These are phyloP conservation scores for Hycleus phaleratus DNA, from an alignment of 1,140 invertebrate species.

Conservation along the genomic window DNA sequence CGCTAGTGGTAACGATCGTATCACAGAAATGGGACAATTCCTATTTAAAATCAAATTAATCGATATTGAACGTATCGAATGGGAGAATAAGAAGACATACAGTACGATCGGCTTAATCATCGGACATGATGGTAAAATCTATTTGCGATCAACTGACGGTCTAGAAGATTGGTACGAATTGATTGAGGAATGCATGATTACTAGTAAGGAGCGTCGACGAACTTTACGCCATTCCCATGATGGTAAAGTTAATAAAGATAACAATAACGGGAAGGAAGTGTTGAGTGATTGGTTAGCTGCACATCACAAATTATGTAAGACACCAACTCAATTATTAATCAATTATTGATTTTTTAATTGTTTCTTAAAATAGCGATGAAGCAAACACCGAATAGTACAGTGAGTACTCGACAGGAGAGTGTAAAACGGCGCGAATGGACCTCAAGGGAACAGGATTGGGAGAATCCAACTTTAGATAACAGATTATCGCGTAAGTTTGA, in stretches of 20 bases:
- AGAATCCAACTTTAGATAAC: slow-evolving; percentile 32
- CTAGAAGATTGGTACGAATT: slow-evolving; percentile 56
- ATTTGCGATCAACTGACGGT: slow-evolving; percentile 47
- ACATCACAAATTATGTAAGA: slow-evolving; percentile 39
- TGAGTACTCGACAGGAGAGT: slow-evolving; percentile 27
- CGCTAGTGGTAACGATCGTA: slow-evolving; percentile 50
- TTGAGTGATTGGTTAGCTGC: slow-evolving; percentile 47
- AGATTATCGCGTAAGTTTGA: slow-evolving; percentile 34
- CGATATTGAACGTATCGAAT: slow-evolving; percentile 57
- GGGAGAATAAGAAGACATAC: slow-evolving; percentile 54
- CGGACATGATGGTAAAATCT: slow-evolving; percentile 47
- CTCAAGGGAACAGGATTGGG: slow-evolving; percentile 31
- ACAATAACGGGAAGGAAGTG: slow-evolving; percentile 37
- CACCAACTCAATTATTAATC: background rate
- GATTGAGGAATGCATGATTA: slow-evolving; percentile 52
- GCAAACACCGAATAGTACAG: slow-evolving; percentile 23
- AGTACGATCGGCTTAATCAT: slow-evolving; percentile 49
- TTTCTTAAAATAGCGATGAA: slow-evolving; percentile 26
- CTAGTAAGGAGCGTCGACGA: slow-evolving; percentile 50
- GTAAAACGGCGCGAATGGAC: slow-evolving; percentile 26
- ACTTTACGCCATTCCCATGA: slow-evolving; percentile 46
- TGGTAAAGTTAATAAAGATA: slow-evolving; percentile 36
- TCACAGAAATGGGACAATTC: slow-evolving; percentile 64
- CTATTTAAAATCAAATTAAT: slow-evolving; percentile 62
- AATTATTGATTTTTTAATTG: background rate